Evolutionary conservation across 1,140 invertebrate genomes (phyloP), one percentile per base, ranked within the genome.

Genomic region (Drosophila tropicalis): DNA sequence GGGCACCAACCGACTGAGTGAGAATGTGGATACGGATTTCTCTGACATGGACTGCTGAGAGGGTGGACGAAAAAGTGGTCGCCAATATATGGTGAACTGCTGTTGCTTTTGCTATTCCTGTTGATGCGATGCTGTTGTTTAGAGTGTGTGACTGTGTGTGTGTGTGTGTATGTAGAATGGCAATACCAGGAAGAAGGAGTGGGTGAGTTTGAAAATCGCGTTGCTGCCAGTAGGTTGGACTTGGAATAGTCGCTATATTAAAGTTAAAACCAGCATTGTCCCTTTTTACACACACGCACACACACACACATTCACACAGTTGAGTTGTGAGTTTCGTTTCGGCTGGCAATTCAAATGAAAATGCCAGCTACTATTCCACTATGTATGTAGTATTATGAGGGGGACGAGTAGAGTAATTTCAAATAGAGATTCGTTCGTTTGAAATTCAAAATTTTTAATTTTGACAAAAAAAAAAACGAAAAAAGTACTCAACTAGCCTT

Each of bases 181-280:
- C 40, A 40, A 40, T 36, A 17, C n/a, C 17, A 39, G 5, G 29
- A 5, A 29, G 25, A 6, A 29, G 5, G 5, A 6, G 29, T 6
- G 29, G n/a, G 25, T 10, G 41, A 9, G 15, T 25, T 9, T 3
- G 15, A 17, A 15, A 4, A 19, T 10, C 6, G 44, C 10, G 10
- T 19, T 22, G 15, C n/a, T 51, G 44, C 44, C 44, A 51, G 9
- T 51, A 51, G 44, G 17, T 51, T 51, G 44, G 44, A 58, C 55
- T 62, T 67, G 63, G 73, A 70, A 65, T 81, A 89, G 85, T 89
- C 81, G 84, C 84, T 87, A 81, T 87, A 87, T 87, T 87, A 87
- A 87, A 87, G 84, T 82, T 81, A 87, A 89, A 87, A 77, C 76
- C 70, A 65, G 69, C 68, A 87, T 87, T 87, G 84, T 87, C 80